phyloP scores from a whole-genome alignment of 2,797 vertebrate genomes.

The Threskiornis aethiopicus region DNA sequence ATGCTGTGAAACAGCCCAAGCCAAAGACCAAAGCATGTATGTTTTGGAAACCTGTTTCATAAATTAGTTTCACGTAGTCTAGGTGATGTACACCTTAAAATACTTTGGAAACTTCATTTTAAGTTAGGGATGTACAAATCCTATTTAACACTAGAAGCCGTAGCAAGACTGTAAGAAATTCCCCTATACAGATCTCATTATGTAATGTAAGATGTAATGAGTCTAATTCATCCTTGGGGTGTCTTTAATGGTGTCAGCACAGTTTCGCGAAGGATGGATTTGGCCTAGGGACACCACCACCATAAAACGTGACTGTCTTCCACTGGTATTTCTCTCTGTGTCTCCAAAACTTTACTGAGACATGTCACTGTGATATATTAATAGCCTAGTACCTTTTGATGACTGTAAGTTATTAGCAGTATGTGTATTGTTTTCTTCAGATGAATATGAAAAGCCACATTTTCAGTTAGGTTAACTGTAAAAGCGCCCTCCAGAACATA shows the following conservation, averaged over 20 bases:
- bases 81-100: background rate
- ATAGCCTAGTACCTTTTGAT: background rate
- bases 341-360: slow-evolving; percentile 3
- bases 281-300: slow-evolving; percentile 8
- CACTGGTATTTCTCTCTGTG: background rate
- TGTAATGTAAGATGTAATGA: slow-evolving; percentile 27
- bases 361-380: background rate
- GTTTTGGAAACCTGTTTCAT: slow-evolving; percentile 1
- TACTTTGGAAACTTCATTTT: slow-evolving; percentile 27
- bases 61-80: background rate
- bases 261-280: background rate
- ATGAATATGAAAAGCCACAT: background rate
- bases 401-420: background rate
- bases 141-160: background rate
- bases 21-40: background rate
- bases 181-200: background rate
- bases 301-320: slow-evolving; percentile 16
- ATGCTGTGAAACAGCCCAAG: background rate
- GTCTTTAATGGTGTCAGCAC: slow-evolving; percentile 23
- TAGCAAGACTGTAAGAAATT: background rate
- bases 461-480: background rate
- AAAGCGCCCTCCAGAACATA: background rate
- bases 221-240: slow-evolving; percentile 31
- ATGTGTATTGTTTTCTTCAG: background rate
- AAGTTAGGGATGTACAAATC: background rate